phyloP scores from a whole-genome alignment of 2,113 vertebrate genomes.

The Thamnophis sirtalis region DNA sequence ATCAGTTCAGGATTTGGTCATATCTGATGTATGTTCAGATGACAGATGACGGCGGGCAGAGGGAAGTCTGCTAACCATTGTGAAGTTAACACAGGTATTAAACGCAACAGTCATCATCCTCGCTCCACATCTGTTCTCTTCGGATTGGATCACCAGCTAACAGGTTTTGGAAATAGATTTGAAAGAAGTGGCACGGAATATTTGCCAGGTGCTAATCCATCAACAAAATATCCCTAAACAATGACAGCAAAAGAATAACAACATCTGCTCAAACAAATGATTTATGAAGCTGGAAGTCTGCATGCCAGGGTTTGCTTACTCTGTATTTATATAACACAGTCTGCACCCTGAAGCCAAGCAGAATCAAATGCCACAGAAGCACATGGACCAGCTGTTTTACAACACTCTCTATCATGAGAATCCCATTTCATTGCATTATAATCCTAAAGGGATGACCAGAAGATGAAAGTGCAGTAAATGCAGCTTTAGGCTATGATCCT shows the following conservation, averaged over 20 bases:
- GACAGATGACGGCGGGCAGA: neutral
- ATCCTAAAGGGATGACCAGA: neutral
- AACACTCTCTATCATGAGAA: neutral
- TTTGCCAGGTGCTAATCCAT: neutral
- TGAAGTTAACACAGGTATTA: neutral
- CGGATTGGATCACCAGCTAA: neutral
- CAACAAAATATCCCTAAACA: slow-evolving; percentile 28
- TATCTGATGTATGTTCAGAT: neutral
- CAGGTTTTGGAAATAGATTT: neutral
- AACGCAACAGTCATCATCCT: neutral
- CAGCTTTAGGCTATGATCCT: neutral
- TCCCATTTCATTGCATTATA: neutral
- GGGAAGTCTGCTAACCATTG: neutral
- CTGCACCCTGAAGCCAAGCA: slow-evolving; percentile 15
- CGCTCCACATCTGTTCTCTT: neutral
- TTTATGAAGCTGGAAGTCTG: neutral
- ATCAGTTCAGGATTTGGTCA: neutral
- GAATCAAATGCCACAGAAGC: neutral
- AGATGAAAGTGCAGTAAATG: neutral
- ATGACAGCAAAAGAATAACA: slow-evolving; percentile 33
- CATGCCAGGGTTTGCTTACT: neutral
- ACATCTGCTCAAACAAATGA: slow-evolving; percentile 36
- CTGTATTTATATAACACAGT: neutral
- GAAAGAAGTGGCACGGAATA: neutral
- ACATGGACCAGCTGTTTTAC: neutral